phyloP scores from a whole-genome alignment of 2,888 invertebrate genomes.

The Nineta flava region DNA sequence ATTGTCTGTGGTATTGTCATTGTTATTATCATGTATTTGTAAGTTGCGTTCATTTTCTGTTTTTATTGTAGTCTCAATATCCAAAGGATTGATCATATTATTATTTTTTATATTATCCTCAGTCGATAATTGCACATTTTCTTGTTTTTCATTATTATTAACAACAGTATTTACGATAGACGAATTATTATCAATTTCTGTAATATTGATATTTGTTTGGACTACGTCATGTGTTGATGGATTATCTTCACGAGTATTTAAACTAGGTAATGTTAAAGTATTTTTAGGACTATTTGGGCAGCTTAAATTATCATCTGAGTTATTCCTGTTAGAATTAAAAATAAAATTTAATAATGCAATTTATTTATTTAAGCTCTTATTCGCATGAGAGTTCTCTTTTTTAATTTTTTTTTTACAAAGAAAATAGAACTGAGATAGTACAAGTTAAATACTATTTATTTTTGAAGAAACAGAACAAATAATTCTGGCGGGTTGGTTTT shows the following conservation, averaged over 20 bases:
- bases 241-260: background rate
- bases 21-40: background rate
- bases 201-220: too few species aligned
- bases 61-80: background rate
- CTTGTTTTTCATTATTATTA: background rate
- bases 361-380: too few species aligned
- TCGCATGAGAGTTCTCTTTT: too few species aligned
- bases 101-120: background rate
- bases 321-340: conserved; percentile 9
- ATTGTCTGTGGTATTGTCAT: background rate
- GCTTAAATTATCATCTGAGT: conserved; percentile 9
- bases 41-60: background rate
- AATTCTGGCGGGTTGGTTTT: too few species aligned
- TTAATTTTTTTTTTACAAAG: too few species aligned
- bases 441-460: too few species aligned
- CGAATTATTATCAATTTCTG: too few species aligned
- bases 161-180: background rate
- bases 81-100: background rate
- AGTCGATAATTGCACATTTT: background rate
- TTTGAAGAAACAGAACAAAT: too few species aligned
- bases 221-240: too few species aligned
- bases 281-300: background rate
- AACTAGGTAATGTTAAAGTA: background rate
- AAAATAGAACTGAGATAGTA: too few species aligned
- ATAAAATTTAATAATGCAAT: too few species aligned